Conservation (phyloP, 2,113 vertebrate genomes). For the Pluvianellus socialis region DNA sequence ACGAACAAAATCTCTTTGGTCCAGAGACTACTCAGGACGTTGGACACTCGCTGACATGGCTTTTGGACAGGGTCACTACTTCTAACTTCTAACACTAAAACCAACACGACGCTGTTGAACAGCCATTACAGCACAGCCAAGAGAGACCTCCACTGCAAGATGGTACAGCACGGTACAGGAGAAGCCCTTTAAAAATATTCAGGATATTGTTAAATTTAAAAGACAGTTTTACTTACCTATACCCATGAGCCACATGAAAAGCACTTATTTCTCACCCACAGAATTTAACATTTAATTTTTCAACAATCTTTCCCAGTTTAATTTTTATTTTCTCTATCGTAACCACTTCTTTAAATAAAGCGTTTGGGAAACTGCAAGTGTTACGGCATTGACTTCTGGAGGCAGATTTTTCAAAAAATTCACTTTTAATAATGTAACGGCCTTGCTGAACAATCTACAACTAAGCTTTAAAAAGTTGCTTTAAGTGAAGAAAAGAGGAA, state of each 20-base stretch:
- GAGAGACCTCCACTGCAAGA: background rate
- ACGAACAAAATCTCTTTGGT: background rate
- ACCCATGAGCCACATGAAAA: background rate
- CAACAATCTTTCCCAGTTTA: background rate
- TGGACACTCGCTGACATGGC: accelerated
- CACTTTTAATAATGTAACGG: background rate
- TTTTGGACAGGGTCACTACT: background rate
- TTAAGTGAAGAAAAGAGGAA: background rate
- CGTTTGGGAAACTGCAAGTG: background rate
- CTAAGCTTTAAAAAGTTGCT: background rate
- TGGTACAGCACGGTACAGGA: background rate
- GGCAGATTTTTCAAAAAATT: background rate
- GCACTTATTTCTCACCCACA: background rate
- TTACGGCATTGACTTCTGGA: background rate
- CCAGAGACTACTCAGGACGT: accelerated
- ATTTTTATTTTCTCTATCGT: background rate
- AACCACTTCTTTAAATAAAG: background rate
- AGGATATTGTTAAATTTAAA: background rate
- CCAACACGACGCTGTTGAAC: background rate
- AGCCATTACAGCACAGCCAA: background rate
- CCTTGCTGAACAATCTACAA: background rate
- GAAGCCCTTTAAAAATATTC: background rate
- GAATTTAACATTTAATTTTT: background rate
- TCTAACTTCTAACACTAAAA: background rate
- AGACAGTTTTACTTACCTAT: background rate